Evolutionary conservation across 2,888 invertebrate genomes (phyloP).

Genomic region (Sarcophaga variegata): DNA sequence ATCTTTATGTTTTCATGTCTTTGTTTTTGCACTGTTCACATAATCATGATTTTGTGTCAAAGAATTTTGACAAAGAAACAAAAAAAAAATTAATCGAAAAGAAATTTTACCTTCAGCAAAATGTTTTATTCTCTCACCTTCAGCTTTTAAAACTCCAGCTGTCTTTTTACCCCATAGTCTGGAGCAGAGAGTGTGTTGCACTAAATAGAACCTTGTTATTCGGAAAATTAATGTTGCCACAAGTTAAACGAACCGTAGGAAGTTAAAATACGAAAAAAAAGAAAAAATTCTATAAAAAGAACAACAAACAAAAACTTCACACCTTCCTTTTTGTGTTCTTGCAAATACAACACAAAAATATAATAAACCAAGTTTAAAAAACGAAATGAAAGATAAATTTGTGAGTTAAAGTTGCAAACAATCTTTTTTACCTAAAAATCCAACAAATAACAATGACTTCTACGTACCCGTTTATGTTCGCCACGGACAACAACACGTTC

Average conservation of each 20-base stretch:
- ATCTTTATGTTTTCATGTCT: too few species aligned
- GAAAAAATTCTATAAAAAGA: slow-evolving; percentile 35
- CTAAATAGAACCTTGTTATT: slow-evolving; percentile 71
- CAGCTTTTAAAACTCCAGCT: slow-evolving; percentile 2
- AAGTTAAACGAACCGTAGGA: slow-evolving; percentile 68
- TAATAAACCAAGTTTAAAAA: slow-evolving; percentile 59
- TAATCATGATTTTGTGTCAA: slow-evolving; percentile 54
- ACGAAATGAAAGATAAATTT: slow-evolving; percentile 60
- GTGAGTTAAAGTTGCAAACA: slow-evolving; percentile 38
- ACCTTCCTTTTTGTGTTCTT: slow-evolving; percentile 53
- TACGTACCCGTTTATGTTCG: neutral
- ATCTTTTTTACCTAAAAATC: slow-evolving; percentile 1
- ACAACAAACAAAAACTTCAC: slow-evolving; percentile 67
- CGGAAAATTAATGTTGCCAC: slow-evolving; percentile 72
- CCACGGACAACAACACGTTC: slow-evolving; percentile 19
- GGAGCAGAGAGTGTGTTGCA: slow-evolving; percentile 11
- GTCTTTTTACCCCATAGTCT: slow-evolving; percentile 17
- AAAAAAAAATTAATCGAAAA: slow-evolving; percentile 15
- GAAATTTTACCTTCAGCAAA: slow-evolving; percentile 19
- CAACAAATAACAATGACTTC: slow-evolving; percentile 22
- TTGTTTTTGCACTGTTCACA: neutral
- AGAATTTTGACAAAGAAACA: slow-evolving; percentile 18
- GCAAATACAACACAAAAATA: slow-evolving; percentile 6
- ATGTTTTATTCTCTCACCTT: slow-evolving; percentile 24
- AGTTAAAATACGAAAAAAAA: slow-evolving; percentile 44